Conservation (phyloP, 2,113 vertebrate species). For the Emydocephalus ijimae region DNA sequence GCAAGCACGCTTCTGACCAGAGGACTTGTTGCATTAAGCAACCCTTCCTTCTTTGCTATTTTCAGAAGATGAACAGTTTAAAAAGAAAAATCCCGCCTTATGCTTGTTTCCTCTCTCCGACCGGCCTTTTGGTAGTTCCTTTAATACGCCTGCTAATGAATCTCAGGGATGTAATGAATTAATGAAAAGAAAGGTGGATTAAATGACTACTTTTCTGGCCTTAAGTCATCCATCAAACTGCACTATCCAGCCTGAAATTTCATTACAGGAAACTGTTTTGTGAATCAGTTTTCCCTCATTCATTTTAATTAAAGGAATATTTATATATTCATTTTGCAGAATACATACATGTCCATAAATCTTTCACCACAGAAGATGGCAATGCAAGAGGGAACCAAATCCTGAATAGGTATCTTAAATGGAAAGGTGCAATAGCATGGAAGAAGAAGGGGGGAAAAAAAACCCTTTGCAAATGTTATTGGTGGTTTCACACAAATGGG, state of each 20-base stretch:
- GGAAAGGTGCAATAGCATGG: background rate
- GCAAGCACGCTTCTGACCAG: background rate
- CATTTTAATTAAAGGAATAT: constrained; percentile 21
- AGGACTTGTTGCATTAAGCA: background rate
- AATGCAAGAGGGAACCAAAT: background rate
- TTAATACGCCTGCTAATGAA: constrained; percentile 14
- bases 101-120: background rate
- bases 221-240: constrained; percentile 29
- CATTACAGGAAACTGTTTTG: background rate
- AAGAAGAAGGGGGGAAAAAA: background rate
- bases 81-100: constrained; percentile 2
- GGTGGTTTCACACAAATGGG: background rate
- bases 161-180: constrained; percentile 23
- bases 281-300: constrained; percentile 15
- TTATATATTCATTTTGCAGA: constrained; percentile 15
- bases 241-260: background rate
- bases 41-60: constrained; percentile 1
- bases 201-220: constrained; percentile 7
- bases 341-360: background rate
- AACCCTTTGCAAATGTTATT: background rate
- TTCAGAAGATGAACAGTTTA: constrained; percentile 1
- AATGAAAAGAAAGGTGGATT: constrained; percentile 7
- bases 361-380: background rate
- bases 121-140: background rate
- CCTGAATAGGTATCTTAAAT: background rate